Evolutionary conservation across 2,888 invertebrate species (phyloP), one percentile per base, ranked within the genome.

Genomic region (Pandemis heparana): DNA sequence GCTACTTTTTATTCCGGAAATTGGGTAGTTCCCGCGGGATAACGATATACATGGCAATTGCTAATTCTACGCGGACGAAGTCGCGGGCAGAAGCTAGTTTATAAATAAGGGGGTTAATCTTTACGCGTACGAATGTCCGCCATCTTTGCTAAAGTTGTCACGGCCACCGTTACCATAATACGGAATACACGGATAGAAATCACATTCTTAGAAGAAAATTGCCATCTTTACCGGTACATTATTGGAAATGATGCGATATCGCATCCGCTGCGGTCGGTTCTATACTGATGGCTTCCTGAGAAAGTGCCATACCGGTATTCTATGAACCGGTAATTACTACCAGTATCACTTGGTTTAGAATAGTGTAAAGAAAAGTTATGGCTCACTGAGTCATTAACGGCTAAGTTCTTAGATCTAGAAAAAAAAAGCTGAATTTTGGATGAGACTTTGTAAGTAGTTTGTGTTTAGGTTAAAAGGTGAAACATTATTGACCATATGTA

Each of bases 211-310:
- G 7, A 32, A 65, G 65, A 65, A 65, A 51, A 51, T 65, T n/a
- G 23, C 23, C 51, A 65, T 65, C 65, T 32, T 48, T 38, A 65
- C 65, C 51, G 51, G 64, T 48, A 38, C 46, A n/a, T 10, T 38
- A 65, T 65, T 32, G 65, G 48, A 51, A 38, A 38, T 65, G 65
- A 14, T 6, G 63, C 63, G 18, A 53, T 43, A 16, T 51, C 48
- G 65, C n/a, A 51, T 65, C 65, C 65, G 65, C 51, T 65, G 51
- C 51, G 65, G 65, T 65, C 65, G 39, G 65, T 65, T 43, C 14
- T 5, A 32, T 23, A 14, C 39, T 61, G 62, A 41, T 62, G 38
- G 7, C 62, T 62, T 62, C 18, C 62, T 10, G 16, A 41, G 41
- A 62, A 62, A 41, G 14, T n/a, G 14, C 14, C 6, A 32, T 38